A percentile compares a stretch with the other conserved stretches of the same genome.
phyloP scores from a whole-genome alignment of 2,797 vertebrate genomes.

The Enteromius unitaeniatus region DNA sequence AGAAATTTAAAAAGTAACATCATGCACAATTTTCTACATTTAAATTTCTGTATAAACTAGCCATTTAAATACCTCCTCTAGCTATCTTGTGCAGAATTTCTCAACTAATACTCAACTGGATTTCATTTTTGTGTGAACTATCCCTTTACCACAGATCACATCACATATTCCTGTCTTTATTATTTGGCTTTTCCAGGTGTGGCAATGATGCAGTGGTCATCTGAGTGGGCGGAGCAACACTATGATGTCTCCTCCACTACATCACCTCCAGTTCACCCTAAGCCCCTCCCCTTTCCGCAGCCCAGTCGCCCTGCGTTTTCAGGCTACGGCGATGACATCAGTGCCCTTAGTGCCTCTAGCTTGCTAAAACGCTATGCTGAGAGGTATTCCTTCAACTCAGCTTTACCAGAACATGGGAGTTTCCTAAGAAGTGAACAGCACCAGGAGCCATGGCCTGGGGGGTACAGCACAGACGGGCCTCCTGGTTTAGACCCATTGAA shows the following conservation, averaged over 20 bases:
- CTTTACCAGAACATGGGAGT: constrained; percentile 81
- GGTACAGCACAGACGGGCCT: constrained; percentile 81
- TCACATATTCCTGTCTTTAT: constrained; percentile 5
- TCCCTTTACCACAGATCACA: background rate
- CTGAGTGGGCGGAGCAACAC: constrained; percentile 98
- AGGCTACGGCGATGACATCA: constrained; percentile 94
- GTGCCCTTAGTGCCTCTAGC: constrained; percentile 93
- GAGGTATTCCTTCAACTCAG: constrained; percentile 88
- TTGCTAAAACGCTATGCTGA: constrained; percentile 95
- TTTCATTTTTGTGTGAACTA: background rate
- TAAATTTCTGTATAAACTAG: background rate
- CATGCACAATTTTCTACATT: background rate
- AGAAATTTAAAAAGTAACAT: background rate
- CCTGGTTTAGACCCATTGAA: constrained; percentile 84
- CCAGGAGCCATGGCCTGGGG: constrained; percentile 85
- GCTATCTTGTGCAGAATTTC: background rate
- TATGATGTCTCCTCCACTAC: constrained; percentile 95
- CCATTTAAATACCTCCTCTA: background rate
- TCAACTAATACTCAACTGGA: background rate
- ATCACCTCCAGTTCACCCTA: constrained; percentile 87
- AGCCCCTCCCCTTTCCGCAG: constrained; percentile 83
- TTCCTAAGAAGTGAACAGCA: constrained; percentile 86
- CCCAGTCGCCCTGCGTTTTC: constrained; percentile 82
- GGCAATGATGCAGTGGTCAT: constrained; percentile 99
- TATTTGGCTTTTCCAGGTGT: constrained; percentile 76